phyloP scores from a whole-genome alignment of 2,797 vertebrate genomes.

The Lemur catta region DNA sequence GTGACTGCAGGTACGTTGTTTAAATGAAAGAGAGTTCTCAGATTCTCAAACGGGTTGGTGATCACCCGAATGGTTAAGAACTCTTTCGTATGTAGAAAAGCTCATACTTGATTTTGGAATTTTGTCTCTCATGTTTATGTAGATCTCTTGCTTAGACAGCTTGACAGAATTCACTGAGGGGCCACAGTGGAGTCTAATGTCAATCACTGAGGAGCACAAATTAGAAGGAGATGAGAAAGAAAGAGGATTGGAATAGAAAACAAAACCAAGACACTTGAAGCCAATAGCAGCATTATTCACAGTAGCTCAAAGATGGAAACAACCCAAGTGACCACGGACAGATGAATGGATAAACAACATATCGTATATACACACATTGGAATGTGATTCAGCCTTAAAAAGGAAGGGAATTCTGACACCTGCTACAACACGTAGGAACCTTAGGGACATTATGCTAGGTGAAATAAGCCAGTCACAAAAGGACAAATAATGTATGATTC shows the following conservation, averaged over 20 bases:
- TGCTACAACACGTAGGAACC: accelerated
- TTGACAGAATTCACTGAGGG: neutral
- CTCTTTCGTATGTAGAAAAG: neutral
- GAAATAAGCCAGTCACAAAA: neutral
- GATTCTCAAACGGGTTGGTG: neutral
- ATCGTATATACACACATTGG: neutral
- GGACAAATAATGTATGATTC: neutral
- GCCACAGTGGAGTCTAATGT: neutral
- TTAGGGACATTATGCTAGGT: neutral
- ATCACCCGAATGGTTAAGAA: neutral
- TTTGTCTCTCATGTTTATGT: neutral
- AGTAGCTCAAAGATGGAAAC: neutral
- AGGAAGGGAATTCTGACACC: neutral
- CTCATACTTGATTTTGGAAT: neutral
- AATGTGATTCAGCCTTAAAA: neutral
- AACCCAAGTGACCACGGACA: neutral
- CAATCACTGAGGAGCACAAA: neutral
- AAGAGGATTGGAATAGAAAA: neutral
- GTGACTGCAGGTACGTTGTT: neutral
- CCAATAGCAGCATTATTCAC: neutral
- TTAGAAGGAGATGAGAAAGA: neutral
- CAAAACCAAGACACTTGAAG: neutral
- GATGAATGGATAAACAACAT: neutral
- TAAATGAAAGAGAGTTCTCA: neutral
- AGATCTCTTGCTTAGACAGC: neutral